Conservation (phyloP, 1,140 invertebrate species). For the Penaeus japonicus region DNA sequence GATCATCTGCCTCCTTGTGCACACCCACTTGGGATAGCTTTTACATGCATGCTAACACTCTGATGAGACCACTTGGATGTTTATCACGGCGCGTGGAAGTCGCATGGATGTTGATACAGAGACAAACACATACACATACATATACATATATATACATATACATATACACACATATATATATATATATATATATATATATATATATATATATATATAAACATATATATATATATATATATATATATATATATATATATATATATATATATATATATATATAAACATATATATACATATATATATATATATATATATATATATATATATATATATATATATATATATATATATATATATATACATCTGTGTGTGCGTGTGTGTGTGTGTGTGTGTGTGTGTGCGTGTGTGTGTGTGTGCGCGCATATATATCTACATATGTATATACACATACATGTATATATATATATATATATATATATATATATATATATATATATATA, state of each 20-base stretch:
- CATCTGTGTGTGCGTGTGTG: background rate
- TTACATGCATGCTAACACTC: too few species aligned
- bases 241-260: background rate
- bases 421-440: background rate
- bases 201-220: background rate
- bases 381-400: slow-evolving; percentile 8
- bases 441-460: too few species aligned
- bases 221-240: background rate
- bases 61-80: too few species aligned
- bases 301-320: background rate
- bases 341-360: background rate
- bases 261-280: background rate
- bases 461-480: slow-evolving; percentile 1
- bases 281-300: background rate
- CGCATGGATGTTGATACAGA: background rate
- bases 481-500: background rate
- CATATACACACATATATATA: background rate
- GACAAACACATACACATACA: slow-evolving; percentile 2
- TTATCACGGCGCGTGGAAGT: too few species aligned
- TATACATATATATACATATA: background rate
- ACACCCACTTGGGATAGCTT: too few species aligned
- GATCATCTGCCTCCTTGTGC: too few species aligned
- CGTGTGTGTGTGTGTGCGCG: background rate
- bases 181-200: background rate
- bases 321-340: too few species aligned